Base-by-base conservation (phyloP, 2,797 vertebrate genomes). In the Cyclopterus lumpus region DNA sequence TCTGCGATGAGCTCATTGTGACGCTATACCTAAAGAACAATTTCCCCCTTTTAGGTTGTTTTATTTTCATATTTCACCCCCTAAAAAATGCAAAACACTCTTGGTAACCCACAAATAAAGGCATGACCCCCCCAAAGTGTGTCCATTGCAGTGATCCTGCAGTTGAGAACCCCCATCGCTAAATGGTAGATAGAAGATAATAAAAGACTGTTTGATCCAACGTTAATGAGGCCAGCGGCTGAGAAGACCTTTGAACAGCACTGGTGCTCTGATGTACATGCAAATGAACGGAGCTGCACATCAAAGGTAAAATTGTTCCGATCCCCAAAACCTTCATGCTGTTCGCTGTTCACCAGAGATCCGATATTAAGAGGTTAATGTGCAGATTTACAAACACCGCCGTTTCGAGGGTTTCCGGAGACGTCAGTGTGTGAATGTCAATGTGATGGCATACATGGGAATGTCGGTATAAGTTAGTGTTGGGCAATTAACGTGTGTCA, bases 171-270 rank as follows among this genome's bases (percentile, higher is more conserved):
- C 51, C 51, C 38, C 38, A 7, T 53, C 24, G 63, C 70, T 80
- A 76, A 86, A 75, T 71, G 49, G 46, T 55, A 6, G 69, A 77
- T 82, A 65, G 16, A 78, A 69, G 77, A 72, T 74, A 81, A 85
- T 87, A 67, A 74, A 77, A 67, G 36, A 48, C 36, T 58, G 65
- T 84, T 85, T 87, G 81, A 89, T 79, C 70, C 34, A 38, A 46
- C 71, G 79, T 84, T 86, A 89, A 86, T 84, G 74, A 79, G 77
- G 87, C 85, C 83, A 83, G 70, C 46, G 65, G 66, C 75, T 85
- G 46, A 79, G 70, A 63, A 74, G 84, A 83, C 79, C 80, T 84
- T 82, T 75, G 67, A 74, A 77, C 81, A 79, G 77, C 65, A 8
- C 75, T 59, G 54, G 24, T 4, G 26, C 51, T 80, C 65, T 78